Evolutionary conservation across 1,140 invertebrate genomes (phyloP), one percentile per base, ranked within the genome.

Genomic region (Zaprionus tsacasi): DNA sequence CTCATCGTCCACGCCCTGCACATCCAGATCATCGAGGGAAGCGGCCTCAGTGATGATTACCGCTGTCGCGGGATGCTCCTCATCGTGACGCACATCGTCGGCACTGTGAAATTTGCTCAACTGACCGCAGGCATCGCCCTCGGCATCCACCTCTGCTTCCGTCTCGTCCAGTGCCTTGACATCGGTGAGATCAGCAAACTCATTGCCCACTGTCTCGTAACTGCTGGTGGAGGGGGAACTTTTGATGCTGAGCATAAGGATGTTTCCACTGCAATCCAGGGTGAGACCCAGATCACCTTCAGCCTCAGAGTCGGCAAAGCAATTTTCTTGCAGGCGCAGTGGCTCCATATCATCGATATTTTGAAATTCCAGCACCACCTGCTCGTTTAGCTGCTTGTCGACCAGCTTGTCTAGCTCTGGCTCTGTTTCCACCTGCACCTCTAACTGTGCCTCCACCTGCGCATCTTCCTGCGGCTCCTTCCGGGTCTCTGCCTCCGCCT

Each of bases 11-110:
- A 78, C 70, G 65, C 76, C 71, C 11, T 81, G 79, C 5, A 68
- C 61, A 69, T 82, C 91, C 0, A 91, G 40, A 17, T 83, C 87
- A 60, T 92, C 91, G 0, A 90, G 60, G 0, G 93, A 93, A 6
- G 93, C 94, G 0, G 95, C 95, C 82, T 95, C 95, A 0, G 95
- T 95, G 15, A 95, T 94, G 73, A 95, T 95, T 0, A 95, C 95
- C 2, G 91, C 83, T 12, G 91, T 91, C 33, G 73, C 80, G 1
- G 86, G 81, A 43, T 88, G 85, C 45, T 75, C 73, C 38, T 63
- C 59, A 21, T 86, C 82, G 36, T 68, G 55, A 11, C 82, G 72
- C 15, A 91, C 61, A 69, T 91, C 90, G 10, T 90, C 86, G 21
- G 81, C 82, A 12, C 90, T 91, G 36, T 91, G 90, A 43, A 90